phyloP scores from a whole-genome alignment of 23 tunicate genomes.

The Aplidium turbinatum region DNA sequence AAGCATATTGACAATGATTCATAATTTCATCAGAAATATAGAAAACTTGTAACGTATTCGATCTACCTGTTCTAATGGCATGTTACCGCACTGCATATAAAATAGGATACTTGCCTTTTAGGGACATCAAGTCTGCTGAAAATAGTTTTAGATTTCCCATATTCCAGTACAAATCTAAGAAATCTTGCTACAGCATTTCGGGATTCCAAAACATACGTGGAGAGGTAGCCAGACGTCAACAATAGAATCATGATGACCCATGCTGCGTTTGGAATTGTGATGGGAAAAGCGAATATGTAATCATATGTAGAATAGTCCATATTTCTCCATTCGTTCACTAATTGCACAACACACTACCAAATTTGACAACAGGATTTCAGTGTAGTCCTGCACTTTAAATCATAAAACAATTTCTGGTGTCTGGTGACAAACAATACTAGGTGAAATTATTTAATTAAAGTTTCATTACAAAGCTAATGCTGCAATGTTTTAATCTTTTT shows the following conservation, averaged over 20 bases:
- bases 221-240: not conserved
- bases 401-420: too few species aligned
- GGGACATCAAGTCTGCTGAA: slow-evolving; percentile 14
- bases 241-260: slow-evolving; percentile 15
- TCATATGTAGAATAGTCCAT: not conserved
- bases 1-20: too few species aligned
- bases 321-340: too few species aligned
- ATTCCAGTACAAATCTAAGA: slow-evolving; percentile 24
- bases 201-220: slow-evolving; percentile 16
- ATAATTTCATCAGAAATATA: not conserved
- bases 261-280: slow-evolving; percentile 10
- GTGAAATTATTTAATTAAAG: too few species aligned
- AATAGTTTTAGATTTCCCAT: slow-evolving; percentile 35
- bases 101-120: slow-evolving; percentile 34
- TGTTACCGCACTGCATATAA: not conserved
- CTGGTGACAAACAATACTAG: too few species aligned
- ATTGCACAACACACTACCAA: too few species aligned
- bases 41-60: not conserved
- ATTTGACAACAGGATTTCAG: too few species aligned
- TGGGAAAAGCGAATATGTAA: slow-evolving; percentile 17
- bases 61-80: not conserved
- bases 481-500: too few species aligned
- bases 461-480: too few species aligned
- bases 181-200: not conserved
- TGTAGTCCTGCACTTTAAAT: too few species aligned